Conservation (phyloP, 2,113 vertebrate genomes). For the Gila orcuttii region DNA sequence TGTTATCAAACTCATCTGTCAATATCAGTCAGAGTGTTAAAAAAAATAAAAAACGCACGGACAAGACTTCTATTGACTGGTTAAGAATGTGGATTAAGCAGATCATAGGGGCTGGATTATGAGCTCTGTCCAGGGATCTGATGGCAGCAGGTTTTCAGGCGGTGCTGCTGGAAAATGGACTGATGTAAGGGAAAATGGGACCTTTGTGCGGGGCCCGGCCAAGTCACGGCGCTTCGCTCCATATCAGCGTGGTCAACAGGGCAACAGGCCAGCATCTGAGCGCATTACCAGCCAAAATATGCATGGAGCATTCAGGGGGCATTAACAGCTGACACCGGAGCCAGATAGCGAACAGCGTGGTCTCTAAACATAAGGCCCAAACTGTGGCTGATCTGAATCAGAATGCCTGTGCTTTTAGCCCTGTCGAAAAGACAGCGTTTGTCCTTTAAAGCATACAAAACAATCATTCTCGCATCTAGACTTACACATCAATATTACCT, state of each 20-base stretch:
- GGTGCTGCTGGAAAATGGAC: slow-evolving; percentile 40
- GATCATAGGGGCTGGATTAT: slow-evolving; percentile 59
- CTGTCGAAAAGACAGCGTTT: neutral
- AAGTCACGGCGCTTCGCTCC: slow-evolving; percentile 36
- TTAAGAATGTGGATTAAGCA: slow-evolving; percentile 57
- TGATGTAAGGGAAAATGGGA: slow-evolving; percentile 57
- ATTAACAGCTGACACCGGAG: slow-evolving; percentile 52
- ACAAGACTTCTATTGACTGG: slow-evolving; percentile 56
- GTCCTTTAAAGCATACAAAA: too few relatives aligned
- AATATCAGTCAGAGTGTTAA: slow-evolving; percentile 35
- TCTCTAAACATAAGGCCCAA: slow-evolving; percentile 47
- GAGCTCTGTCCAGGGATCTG: slow-evolving; percentile 52
- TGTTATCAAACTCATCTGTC: slow-evolving; percentile 50
- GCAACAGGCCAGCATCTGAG: slow-evolving; percentile 57
- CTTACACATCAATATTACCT: too few relatives aligned
- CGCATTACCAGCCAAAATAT: slow-evolving; percentile 52
- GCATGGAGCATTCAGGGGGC: slow-evolving; percentile 51
- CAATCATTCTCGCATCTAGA: too few relatives aligned
- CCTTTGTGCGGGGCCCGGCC: slow-evolving; percentile 50
- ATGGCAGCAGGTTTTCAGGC: slow-evolving; percentile 50
- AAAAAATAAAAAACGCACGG: slow-evolving; percentile 28
- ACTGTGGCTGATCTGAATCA: neutral
- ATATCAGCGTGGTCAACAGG: slow-evolving; percentile 50
- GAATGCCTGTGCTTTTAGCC: slow-evolving; percentile 24
- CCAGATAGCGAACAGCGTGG: slow-evolving; percentile 22